phyloP scores from a whole-genome alignment of 2,113 vertebrate genomes.

The Tupaia tana region DNA sequence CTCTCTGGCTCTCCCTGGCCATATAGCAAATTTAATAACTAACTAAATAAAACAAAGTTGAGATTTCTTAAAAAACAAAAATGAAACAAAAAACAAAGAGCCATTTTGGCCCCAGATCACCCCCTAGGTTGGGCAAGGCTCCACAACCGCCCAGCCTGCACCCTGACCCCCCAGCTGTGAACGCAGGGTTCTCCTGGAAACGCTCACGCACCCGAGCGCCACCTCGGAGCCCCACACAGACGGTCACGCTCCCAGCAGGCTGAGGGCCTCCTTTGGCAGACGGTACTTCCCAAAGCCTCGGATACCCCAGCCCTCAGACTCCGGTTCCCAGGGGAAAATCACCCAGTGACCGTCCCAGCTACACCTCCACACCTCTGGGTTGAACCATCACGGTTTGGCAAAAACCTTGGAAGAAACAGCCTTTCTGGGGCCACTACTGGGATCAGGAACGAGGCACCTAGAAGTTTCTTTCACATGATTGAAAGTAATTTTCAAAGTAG shows the following conservation, averaged over 20 bases:
- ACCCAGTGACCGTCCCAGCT: neutral
- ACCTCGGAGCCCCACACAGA: neutral
- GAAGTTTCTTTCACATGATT: conserved; percentile 34
- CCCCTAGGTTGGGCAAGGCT: neutral
- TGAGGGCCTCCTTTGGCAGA: neutral
- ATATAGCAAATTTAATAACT: no score
- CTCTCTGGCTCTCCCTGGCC: no score
- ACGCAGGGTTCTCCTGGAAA: no score
- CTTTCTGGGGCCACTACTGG: neutral
- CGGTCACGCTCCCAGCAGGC: no score
- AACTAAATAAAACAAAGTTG: no score
- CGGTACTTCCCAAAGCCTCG: neutral
- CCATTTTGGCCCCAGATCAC: neutral
- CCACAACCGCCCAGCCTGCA: no score
- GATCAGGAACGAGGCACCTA: conserved; percentile 49
- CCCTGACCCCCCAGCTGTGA: neutral
- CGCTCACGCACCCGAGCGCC: neutral
- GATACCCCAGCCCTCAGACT: neutral
- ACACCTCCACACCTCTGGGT: neutral
- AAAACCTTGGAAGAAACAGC: conserved; percentile 4
- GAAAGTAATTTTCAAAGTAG: conserved; percentile 61
- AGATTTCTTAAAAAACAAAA: neutral
- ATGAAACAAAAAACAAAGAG: neutral
- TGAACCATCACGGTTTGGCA: neutral
- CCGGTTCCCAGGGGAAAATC: neutral